These are phyloP conservation scores for Hemiprocne comata DNA, from an alignment of 2,113 vertebrate species.

Conservation along the genomic window DNA sequence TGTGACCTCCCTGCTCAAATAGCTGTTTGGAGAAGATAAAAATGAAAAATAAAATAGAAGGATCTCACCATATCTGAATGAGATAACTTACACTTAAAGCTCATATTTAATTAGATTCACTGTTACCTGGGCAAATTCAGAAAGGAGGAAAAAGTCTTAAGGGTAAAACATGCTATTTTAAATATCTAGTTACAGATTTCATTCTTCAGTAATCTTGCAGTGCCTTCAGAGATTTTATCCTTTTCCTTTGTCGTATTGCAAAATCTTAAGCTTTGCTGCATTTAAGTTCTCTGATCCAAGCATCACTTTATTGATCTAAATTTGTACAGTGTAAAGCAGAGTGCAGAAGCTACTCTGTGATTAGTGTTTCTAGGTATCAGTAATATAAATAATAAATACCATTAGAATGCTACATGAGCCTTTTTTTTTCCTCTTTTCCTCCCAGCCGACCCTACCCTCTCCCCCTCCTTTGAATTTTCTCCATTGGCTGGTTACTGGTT, in stretches of 20 bases:
- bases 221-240: background rate
- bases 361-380: background rate
- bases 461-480: no score
- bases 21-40: background rate
- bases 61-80: background rate
- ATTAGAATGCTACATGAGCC: fast-evolving
- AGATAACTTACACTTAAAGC: background rate
- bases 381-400: background rate
- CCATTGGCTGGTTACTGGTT: fast-evolving
- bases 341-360: background rate
- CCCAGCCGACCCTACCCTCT: no score
- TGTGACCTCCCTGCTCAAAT: background rate
- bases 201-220: background rate
- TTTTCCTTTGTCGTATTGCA: background rate
- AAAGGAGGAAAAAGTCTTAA: background rate
- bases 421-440: no score
- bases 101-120: background rate
- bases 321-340: background rate
- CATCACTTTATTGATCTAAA: background rate
- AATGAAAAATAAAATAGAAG: background rate
- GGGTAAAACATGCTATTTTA: background rate
- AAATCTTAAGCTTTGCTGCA: background rate
- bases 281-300: background rate
- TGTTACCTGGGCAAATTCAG: background rate
- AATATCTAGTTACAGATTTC: background rate